Conservation (phyloP, 2,113 vertebrate genomes). For the Erythrocercus mccallii region DNA sequence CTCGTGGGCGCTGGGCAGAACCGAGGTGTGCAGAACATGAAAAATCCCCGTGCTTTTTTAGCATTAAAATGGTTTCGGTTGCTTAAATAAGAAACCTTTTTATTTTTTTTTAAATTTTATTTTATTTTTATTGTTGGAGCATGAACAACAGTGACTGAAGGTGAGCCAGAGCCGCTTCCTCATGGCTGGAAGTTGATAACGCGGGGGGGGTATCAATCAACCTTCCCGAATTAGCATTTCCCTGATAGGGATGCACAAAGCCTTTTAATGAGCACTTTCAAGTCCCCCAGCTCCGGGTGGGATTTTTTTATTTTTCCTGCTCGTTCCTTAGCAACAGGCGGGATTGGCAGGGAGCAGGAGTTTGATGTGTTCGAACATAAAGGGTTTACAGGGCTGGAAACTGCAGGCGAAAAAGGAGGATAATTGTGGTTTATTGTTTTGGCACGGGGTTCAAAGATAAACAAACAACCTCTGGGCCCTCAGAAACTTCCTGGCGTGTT, state of each 20-base stretch:
- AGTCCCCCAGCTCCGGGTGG: constrained; percentile 40
- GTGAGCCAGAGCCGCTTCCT: constrained; percentile 34
- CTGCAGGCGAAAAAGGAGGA: constrained; percentile 37
- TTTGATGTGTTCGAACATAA: constrained; percentile 65
- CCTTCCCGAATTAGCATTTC: constrained; percentile 69
- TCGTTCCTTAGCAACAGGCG: constrained; percentile 75
- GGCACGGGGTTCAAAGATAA: constrained; percentile 67
- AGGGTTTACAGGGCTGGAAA: constrained; percentile 64
- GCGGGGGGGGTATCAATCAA: constrained; percentile 61
- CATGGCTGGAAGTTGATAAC: constrained; percentile 54
- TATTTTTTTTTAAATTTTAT: background rate
- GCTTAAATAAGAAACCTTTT: constrained; percentile 62
- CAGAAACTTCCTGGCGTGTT: background rate
- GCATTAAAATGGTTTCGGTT: constrained; percentile 16
- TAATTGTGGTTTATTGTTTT: constrained; percentile 69
- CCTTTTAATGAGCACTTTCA: constrained; percentile 73
- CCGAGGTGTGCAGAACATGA: background rate
- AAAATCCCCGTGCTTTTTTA: background rate
- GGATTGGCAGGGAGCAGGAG: constrained; percentile 68
- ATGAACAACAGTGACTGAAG: constrained; percentile 27
- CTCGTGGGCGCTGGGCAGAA: background rate
- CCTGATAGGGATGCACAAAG: constrained; percentile 68
- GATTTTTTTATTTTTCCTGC: background rate
- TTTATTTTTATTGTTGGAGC: background rate
- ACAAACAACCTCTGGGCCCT: constrained; percentile 50